These are phyloP conservation scores for Tonatia bakeri DNA, from an alignment of 2,113 vertebrate genomes.

Conservation along the genomic window DNA sequence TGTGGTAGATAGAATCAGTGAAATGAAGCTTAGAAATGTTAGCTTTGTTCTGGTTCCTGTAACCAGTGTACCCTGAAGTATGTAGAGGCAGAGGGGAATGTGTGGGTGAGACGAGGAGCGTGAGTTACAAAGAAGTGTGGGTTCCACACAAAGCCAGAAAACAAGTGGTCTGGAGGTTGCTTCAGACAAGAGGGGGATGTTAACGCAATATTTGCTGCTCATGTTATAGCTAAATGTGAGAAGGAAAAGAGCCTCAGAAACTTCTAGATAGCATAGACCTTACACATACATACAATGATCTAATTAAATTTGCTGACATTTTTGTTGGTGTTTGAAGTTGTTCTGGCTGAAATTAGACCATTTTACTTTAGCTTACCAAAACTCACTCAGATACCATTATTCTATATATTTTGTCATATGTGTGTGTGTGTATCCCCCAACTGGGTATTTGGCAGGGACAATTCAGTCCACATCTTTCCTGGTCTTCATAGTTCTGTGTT, in stretches of 20 bases:
- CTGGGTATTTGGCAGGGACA: neutral
- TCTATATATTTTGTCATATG: neutral
- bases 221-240: neutral
- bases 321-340: neutral
- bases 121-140: neutral
- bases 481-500: neutral
- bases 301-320: neutral
- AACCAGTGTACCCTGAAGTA: fast-evolving
- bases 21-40: neutral
- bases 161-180: neutral
- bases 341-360: neutral
- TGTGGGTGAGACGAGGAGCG: neutral
- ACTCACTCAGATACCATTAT: neutral
- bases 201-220: neutral
- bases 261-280: neutral
- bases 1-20: neutral
- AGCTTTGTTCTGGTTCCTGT: neutral
- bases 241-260: neutral
- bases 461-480: neutral
- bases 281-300: neutral
- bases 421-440: too few species aligned
- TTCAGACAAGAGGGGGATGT: neutral
- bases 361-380: neutral
- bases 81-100: neutral
- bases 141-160: neutral